Evolutionary conservation across 2,797 vertebrate species (phyloP).

Genomic region (Sebastes wilsoni): DNA sequence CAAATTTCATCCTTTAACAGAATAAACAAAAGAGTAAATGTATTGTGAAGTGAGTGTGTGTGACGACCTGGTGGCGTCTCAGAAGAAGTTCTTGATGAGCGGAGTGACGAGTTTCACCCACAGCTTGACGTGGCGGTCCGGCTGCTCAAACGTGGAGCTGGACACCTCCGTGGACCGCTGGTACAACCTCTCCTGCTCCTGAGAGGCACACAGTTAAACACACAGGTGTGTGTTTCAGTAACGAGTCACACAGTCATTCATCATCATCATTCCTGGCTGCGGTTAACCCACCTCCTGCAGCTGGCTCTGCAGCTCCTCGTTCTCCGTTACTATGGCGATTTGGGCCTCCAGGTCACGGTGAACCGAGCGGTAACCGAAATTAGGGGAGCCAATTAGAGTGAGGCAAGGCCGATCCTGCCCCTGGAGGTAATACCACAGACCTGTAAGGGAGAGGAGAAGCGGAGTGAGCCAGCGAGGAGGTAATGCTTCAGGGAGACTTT

Average conservation of each 20-base stretch:
- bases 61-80: slow-evolving; percentile 56
- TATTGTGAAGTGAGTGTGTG: neutral
- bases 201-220: neutral
- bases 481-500: slow-evolving; percentile 29
- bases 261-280: slow-evolving; percentile 14
- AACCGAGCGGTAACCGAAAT: slow-evolving; percentile 97
- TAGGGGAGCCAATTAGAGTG: slow-evolving; percentile 96
- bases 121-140: slow-evolving; percentile 90
- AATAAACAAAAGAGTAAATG: neutral
- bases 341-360: slow-evolving; percentile 97
- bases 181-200: slow-evolving; percentile 95
- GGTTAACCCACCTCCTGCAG: slow-evolving; percentile 87
- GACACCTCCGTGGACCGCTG: slow-evolving; percentile 86
- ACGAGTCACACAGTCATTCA: neutral
- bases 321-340: slow-evolving; percentile 95
- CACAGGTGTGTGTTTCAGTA: slow-evolving; percentile 35
- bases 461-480: slow-evolving; percentile 31
- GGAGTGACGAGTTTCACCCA: slow-evolving; percentile 97
- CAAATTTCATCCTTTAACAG: neutral
- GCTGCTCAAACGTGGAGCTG: slow-evolving; percentile 89
- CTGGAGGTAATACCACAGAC: slow-evolving; percentile 95
- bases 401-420: slow-evolving; percentile 91
- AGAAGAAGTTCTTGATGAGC: slow-evolving; percentile 99
- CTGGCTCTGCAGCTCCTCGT: slow-evolving; percentile 88
- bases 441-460: slow-evolving; percentile 72